Percentiles rank a stretch among this genome's conserved stretches.
Evolutionary conservation across 2,888 invertebrate genomes (phyloP).

Genomic region (Lasioglossum leucozonium): DNA sequence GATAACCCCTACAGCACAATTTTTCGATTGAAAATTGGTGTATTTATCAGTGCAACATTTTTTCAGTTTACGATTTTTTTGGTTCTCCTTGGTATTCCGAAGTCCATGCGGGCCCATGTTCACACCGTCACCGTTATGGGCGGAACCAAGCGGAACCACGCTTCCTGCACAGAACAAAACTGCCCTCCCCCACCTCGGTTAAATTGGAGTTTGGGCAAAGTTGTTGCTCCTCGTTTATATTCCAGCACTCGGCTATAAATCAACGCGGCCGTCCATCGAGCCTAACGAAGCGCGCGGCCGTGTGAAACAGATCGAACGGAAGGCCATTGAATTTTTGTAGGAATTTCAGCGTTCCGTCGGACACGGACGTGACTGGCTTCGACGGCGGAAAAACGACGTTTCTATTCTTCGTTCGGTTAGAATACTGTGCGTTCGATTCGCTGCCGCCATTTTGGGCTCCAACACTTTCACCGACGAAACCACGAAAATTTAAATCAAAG

Average conservation of each 20-base stretch:
- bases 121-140: slow-evolving; percentile 79
- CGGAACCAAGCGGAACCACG: slow-evolving; percentile 80
- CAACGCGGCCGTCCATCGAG: slow-evolving; percentile 64
- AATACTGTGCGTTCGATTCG: neutral
- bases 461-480: no score
- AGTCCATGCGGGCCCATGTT: slow-evolving; percentile 66
- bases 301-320: slow-evolving; percentile 68
- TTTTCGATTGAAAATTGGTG: no score
- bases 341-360: slow-evolving; percentile 42
- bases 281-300: slow-evolving; percentile 55
- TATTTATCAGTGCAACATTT: no score
- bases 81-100: slow-evolving; percentile 20
- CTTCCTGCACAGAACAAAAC: slow-evolving; percentile 77
- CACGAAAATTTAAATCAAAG: no score
- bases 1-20: no score
- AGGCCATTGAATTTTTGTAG: slow-evolving; percentile 64
- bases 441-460: neutral
- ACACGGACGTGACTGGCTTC: slow-evolving; percentile 47
- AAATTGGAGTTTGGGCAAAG: slow-evolving; percentile 76
- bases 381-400: slow-evolving; percentile 37
- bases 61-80: no score
- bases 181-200: slow-evolving; percentile 68
- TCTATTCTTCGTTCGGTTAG: neutral
- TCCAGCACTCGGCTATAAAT: slow-evolving; percentile 64
- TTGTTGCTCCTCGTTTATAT: slow-evolving; percentile 59